A percentile compares a stretch with the other conserved stretches of the same genome.
These are phyloP conservation scores for Metridium senile DNA, from an alignment of 92 coral and sea anemone genomes.

Conservation along the genomic window DNA sequence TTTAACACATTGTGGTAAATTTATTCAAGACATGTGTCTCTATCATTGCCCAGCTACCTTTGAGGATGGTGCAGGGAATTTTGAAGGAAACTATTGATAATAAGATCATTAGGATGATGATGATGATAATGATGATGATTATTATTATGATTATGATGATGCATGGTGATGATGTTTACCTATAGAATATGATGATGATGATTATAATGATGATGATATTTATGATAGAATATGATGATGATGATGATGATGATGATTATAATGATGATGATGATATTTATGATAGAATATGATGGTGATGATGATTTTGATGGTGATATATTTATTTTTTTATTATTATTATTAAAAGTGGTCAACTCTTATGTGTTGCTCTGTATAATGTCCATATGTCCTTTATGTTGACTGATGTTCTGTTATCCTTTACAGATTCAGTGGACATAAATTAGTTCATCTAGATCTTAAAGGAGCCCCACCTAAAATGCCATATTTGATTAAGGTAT, in stretches of 20 bases:
- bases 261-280: neutral
- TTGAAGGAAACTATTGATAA: too few species aligned
- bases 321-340: too few species aligned
- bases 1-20: too few species aligned
- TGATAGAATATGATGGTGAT: neutral
- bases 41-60: too few species aligned
- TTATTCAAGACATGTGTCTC: too few species aligned
- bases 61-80: too few species aligned
- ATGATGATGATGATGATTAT: neutral
- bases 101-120: too few species aligned
- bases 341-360: too few species aligned
- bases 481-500: conserved; percentile 73
- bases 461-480: conserved; percentile 98
- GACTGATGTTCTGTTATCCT: neutral
- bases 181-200: too few species aligned
- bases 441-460: conserved; percentile 87
- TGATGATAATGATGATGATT: too few species aligned
- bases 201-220: neutral
- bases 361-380: neutral
- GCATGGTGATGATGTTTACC: too few species aligned
- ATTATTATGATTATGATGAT: too few species aligned
- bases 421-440: conserved; percentile 77
- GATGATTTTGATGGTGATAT: neutral
- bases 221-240: neutral
- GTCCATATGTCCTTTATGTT: neutral